Conservation (phyloP, 2,797 vertebrate species). For the Mustela erminea region DNA sequence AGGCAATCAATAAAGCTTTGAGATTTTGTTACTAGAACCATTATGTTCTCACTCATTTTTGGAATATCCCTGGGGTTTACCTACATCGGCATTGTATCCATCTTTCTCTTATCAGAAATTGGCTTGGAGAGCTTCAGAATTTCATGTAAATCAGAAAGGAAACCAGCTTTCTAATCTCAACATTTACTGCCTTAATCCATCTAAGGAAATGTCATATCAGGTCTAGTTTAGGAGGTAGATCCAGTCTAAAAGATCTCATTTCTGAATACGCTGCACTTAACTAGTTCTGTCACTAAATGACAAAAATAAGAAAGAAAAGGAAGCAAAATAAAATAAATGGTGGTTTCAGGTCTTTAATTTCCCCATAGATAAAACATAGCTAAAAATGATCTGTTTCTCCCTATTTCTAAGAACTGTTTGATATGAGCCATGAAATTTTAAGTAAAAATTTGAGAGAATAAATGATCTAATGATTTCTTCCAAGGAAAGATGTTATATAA, state of each 20-base stretch:
- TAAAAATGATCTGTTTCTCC: not conserved
- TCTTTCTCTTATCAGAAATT: not conserved
- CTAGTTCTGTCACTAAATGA: not conserved
- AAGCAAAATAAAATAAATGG: not conserved
- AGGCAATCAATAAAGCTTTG: not conserved
- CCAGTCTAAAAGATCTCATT: not conserved
- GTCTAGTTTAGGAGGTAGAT: not conserved
- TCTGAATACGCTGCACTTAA: not conserved
- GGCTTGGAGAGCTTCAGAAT: not conserved
- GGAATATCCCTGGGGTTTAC: not conserved
- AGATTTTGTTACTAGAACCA: not conserved
- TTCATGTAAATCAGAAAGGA: not conserved
- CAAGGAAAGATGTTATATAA: slow-evolving; percentile 1
- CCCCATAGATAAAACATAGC: not conserved
- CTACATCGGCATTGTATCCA: too few species aligned
- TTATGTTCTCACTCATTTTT: not conserved
- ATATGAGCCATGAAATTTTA: not conserved
- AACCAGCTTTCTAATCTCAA: not conserved
- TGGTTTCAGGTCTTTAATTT: not conserved
- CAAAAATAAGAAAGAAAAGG: not conserved
- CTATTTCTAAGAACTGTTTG: not conserved
- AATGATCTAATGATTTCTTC: slow-evolving; percentile 6
- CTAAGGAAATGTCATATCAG: not conserved
- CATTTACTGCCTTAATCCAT: not conserved
- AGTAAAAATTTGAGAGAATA: slow-evolving; percentile 22